These are phyloP conservation scores for Keiferia lycopersicella DNA, from an alignment of 2,888 invertebrate genomes.

Conservation along the genomic window DNA sequence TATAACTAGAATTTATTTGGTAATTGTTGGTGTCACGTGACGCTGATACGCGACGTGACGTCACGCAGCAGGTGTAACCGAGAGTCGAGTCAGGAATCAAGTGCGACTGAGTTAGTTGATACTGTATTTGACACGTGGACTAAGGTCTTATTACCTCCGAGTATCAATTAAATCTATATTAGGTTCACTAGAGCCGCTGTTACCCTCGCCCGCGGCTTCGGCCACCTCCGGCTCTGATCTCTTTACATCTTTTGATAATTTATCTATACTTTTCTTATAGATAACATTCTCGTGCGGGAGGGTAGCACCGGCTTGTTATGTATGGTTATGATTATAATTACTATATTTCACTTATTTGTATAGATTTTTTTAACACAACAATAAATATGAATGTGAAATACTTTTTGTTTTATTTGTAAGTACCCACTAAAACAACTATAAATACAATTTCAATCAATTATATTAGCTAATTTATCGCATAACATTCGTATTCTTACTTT, in stretches of 20 bases:
- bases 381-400: conserved; percentile 80
- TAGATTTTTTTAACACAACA: conserved; percentile 80
- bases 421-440: conserved; percentile 26
- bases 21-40: conserved; percentile 68
- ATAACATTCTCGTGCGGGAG: conserved; percentile 45
- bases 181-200: conserved; percentile 62
- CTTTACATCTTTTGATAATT: conserved; percentile 32
- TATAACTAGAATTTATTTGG: conserved; percentile 66
- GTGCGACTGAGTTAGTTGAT: conserved; percentile 76
- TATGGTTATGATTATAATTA: conserved; percentile 74
- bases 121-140: conserved; percentile 67
- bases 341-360: conserved; percentile 80
- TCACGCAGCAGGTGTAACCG: conserved; percentile 36
- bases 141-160: conserved; percentile 80
- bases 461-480: conserved; percentile 56
- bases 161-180: conserved; percentile 78
- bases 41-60: conserved; percentile 48
- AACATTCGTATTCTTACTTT: conserved; percentile 52
- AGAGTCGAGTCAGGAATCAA: conserved; percentile 47
- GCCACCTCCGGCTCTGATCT: conserved; percentile 28
- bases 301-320: conserved; percentile 57
- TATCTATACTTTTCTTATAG: conserved; percentile 17
- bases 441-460: conserved; percentile 45
- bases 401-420: conserved; percentile 57
- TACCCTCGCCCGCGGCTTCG: conserved; percentile 46